A percentile compares a stretch with the other conserved stretches of the same genome.
These are phyloP conservation scores for Lagodon rhomboides DNA, from an alignment of 2,797 vertebrate genomes.

Conservation along the genomic window DNA sequence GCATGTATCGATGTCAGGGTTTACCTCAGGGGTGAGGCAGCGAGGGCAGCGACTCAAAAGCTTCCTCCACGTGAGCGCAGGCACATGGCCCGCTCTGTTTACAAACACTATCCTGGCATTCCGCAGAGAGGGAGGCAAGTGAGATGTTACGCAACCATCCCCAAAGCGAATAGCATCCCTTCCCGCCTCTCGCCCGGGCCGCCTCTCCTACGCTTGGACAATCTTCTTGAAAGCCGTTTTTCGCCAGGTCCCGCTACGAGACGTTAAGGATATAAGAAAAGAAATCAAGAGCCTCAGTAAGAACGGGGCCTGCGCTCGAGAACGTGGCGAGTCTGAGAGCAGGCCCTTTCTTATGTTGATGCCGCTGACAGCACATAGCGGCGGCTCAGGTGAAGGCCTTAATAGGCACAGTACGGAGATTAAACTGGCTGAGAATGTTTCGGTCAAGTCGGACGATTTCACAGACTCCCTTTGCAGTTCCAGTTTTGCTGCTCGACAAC, in stretches of 20 bases:
- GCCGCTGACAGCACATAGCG: conserved; percentile 22
- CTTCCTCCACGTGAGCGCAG: conserved; percentile 82
- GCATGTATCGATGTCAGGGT: conserved; percentile 77
- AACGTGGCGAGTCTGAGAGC: conserved; percentile 19
- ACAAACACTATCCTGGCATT: conserved; percentile 91
- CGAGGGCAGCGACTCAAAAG: conserved; percentile 79
- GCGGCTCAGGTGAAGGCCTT: conserved; percentile 4
- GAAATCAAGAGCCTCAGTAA: conserved; percentile 17
- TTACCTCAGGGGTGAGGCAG: conserved; percentile 83
- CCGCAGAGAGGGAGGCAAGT: conserved; percentile 71
- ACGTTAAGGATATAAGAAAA: conserved; percentile 28
- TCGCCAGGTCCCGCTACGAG: conserved; percentile 11
- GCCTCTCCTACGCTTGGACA: conserved; percentile 65
- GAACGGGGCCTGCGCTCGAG: conserved; percentile 11
- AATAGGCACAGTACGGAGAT: conserved; percentile 6
- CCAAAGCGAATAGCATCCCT: conserved; percentile 78
- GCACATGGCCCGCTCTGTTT: conserved; percentile 92
- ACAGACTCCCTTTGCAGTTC: conserved; percentile 1
- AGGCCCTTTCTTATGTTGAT: conserved; percentile 36
- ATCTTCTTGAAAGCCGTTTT: conserved; percentile 47
- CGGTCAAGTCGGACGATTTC: background rate
- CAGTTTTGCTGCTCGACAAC: background rate
- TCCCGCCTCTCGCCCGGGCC: conserved; percentile 41
- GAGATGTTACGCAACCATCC: conserved; percentile 83
- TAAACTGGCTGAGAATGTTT: conserved; percentile 5